Conservation (phyloP, 2,888 invertebrate species). For the Pollenia amentaria region DNA sequence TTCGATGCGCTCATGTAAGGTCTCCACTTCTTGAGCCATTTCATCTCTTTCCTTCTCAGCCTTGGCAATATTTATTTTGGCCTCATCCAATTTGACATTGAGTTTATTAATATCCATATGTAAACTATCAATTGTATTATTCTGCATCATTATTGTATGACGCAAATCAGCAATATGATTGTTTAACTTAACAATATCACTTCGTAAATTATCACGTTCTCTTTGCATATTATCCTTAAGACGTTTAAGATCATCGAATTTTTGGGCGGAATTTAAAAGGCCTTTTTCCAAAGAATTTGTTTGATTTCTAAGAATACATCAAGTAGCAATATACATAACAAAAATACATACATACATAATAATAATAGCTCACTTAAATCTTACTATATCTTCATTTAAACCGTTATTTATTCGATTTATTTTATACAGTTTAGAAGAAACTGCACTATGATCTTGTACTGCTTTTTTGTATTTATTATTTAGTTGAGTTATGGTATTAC, state of each 20-base stretch:
- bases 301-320: slow-evolving; percentile 76
- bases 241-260: slow-evolving; percentile 78
- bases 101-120: slow-evolving; percentile 80
- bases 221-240: slow-evolving; percentile 79
- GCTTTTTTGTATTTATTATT: slow-evolving; percentile 79
- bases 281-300: slow-evolving; percentile 80
- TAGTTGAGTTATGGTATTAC: slow-evolving; percentile 76
- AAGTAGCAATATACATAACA: background rate
- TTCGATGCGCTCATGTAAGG: slow-evolving; percentile 77
- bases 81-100: slow-evolving; percentile 78
- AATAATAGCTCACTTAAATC: slow-evolving; percentile 75
- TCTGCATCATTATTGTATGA: slow-evolving; percentile 79
- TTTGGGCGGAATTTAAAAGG: slow-evolving; percentile 77
- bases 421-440: slow-evolving; percentile 79
- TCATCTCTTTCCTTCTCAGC: slow-evolving; percentile 78
- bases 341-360: background rate
- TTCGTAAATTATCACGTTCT: slow-evolving; percentile 80
- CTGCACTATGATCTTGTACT: slow-evolving; percentile 77
- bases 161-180: slow-evolving; percentile 78
- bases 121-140: slow-evolving; percentile 78
- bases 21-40: slow-evolving; percentile 78
- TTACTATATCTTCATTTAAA: slow-evolving; percentile 78
- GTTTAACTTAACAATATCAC: slow-evolving; percentile 79
- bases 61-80: slow-evolving; percentile 75
- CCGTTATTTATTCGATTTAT: slow-evolving; percentile 77